A percentile compares a stretch with the other conserved stretches of the same genome.
Conservation (phyloP, 2,113 vertebrate species). For the Aplodontia rufa region DNA sequence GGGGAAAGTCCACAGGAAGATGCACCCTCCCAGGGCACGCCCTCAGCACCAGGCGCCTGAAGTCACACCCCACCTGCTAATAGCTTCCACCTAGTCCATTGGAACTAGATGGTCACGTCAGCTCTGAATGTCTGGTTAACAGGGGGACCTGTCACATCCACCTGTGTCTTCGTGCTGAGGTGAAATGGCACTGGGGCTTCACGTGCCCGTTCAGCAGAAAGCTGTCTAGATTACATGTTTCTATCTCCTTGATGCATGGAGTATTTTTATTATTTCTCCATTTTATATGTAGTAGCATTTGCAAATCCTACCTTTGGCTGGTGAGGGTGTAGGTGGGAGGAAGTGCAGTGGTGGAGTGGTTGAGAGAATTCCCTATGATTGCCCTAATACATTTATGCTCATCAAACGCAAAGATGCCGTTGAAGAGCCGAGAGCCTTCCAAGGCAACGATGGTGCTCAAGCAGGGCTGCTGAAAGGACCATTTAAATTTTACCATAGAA, state of each 20-base stretch:
- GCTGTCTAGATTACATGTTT: neutral
- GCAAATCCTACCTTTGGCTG: neutral
- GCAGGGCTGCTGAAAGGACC: rapidly evolving
- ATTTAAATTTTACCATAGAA: neutral
- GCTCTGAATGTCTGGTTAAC: too few species aligned
- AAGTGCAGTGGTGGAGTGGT: too few species aligned
- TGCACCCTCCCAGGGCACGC: too few species aligned
- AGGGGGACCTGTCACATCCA: too few species aligned
- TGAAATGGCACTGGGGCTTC: neutral
- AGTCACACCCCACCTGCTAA: too few species aligned
- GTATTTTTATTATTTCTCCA: too few species aligned
- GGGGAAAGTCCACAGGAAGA: too few species aligned
- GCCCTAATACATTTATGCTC: too few species aligned
- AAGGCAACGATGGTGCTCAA: rapidly evolving
- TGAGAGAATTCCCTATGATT: too few species aligned
- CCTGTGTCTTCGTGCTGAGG: neutral
- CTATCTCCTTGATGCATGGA: rapidly evolving
- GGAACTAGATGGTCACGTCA: too few species aligned
- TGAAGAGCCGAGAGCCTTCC: neutral
- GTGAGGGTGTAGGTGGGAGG: neutral
- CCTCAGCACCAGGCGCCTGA: too few species aligned
- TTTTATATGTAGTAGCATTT: neutral
- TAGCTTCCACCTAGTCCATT: too few species aligned
- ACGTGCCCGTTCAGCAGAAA: rapidly evolving
- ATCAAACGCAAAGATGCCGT: neutral